These are phyloP conservation scores for Heliocidaris erythrogramma DNA, from an alignment of 35 echinoderm and acorn worm species.

Conservation along the genomic window DNA sequence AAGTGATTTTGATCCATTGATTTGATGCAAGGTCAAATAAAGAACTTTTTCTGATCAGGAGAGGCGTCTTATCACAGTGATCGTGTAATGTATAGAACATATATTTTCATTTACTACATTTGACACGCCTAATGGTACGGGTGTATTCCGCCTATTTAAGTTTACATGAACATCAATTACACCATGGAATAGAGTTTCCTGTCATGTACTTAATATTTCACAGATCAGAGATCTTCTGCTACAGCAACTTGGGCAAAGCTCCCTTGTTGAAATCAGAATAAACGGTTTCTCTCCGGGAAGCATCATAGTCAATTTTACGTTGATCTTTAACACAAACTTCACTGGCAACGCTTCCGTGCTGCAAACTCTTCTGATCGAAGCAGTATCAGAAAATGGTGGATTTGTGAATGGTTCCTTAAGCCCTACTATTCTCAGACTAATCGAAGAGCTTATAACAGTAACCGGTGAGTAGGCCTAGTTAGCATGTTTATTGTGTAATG, in stretches of 20 bases:
- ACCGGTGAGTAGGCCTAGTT: not conserved
- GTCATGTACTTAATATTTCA: not conserved
- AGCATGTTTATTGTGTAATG: too few relatives aligned
- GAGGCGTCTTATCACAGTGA: too few relatives aligned
- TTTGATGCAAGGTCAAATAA: too few relatives aligned
- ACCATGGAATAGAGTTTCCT: too few relatives aligned
- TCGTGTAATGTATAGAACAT: too few relatives aligned
- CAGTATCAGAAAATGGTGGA: not conserved
- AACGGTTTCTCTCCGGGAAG: not conserved
- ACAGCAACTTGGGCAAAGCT: not conserved
- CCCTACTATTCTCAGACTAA: not conserved
- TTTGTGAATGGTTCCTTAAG: not conserved
- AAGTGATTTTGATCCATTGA: too few relatives aligned
- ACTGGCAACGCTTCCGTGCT: not conserved
- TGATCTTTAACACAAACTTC: constrained; percentile 4
- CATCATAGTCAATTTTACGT: not conserved
- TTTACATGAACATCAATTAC: too few relatives aligned
- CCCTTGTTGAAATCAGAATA: not conserved
- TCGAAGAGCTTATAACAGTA: not conserved
- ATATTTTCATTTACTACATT: too few relatives aligned
- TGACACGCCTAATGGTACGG: too few relatives aligned
- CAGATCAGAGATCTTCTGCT: not conserved
- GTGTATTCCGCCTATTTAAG: too few relatives aligned
- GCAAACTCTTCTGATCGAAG: not conserved
- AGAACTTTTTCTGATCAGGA: too few relatives aligned